These are phyloP conservation scores for Pollenia labialis DNA, from an alignment of 2,888 invertebrate genomes.

Conservation along the genomic window DNA sequence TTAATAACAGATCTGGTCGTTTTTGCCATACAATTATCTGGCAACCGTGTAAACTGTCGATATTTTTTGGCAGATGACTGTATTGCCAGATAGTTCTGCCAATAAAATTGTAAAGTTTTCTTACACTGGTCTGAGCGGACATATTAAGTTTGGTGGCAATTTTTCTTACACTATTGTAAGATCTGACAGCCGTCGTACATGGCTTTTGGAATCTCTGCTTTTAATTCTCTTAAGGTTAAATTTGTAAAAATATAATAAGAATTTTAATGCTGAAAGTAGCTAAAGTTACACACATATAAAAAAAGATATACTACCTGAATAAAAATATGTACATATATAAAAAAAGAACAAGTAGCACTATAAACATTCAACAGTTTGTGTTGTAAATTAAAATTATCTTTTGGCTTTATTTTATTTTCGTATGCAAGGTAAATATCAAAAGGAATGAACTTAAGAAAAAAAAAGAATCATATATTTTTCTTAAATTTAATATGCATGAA, in stretches of 20 bases:
- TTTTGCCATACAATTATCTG: too few species aligned
- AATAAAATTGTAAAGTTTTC: too few species aligned
- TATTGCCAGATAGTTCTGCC: too few species aligned
- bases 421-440: conserved; percentile 37
- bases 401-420: conserved; percentile 22
- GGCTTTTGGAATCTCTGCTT: conserved; percentile 30
- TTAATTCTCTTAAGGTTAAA: conserved; percentile 14
- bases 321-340: not conserved
- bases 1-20: too few species aligned
- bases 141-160: too few species aligned
- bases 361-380: conserved; percentile 70
- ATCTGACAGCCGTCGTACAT: too few species aligned
- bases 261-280: conserved; percentile 42
- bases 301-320: conserved; percentile 1
- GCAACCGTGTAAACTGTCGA: too few species aligned
- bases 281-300: conserved; percentile 10
- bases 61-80: too few species aligned
- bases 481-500: conserved; percentile 63
- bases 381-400: conserved; percentile 70
- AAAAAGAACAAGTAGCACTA: conserved; percentile 60
- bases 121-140: too few species aligned
- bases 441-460: conserved; percentile 5
- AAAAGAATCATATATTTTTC: not conserved
- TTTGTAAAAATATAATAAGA: not conserved
- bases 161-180: too few species aligned